Percentiles rank a stretch among this genome's conserved stretches.
Evolutionary conservation across 2,113 vertebrate species (phyloP).

Genomic region (Rana temporaria): DNA sequence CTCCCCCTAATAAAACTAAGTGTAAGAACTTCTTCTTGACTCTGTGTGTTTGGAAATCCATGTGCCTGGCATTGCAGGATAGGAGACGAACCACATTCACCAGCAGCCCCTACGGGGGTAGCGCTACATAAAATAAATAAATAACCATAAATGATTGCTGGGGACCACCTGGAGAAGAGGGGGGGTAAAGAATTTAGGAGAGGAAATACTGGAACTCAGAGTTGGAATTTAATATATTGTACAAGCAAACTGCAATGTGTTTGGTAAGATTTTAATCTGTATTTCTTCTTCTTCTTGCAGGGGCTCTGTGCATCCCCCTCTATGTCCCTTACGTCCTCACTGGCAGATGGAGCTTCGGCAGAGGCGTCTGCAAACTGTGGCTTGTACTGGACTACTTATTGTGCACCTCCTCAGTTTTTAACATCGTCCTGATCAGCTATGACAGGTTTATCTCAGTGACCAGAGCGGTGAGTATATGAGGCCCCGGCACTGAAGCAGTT

Average conservation of each 20-base stretch:
- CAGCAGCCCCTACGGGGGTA: too few relatives aligned
- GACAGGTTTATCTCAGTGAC: constrained; percentile 82
- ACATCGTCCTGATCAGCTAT: constrained; percentile 82
- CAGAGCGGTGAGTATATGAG: constrained; percentile 73
- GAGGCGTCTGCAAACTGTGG: constrained; percentile 82
- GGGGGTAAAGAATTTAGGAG: not conserved
- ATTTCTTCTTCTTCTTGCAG: constrained; percentile 61
- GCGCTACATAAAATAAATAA: too few relatives aligned
- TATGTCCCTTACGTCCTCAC: constrained; percentile 81
- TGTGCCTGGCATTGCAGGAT: too few relatives aligned
- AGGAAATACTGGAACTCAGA: not conserved
- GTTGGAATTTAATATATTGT: not conserved
- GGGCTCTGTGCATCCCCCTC: constrained; percentile 80
- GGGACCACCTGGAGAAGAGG: too few relatives aligned
- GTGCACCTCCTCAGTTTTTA: constrained; percentile 80
- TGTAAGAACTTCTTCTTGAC: too few relatives aligned
- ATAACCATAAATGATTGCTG: too few relatives aligned
- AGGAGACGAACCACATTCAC: too few relatives aligned
- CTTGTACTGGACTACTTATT: constrained; percentile 80
- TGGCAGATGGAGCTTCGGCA: constrained; percentile 77
- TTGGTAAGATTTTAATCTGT: not conserved
- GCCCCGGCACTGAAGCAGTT: constrained; percentile 57
- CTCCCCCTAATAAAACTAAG: too few relatives aligned
- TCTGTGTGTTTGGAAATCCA: too few relatives aligned
- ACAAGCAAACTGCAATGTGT: not conserved